A percentile compares a stretch with the other conserved stretches of the same genome.
Conservation (phyloP, 2,888 invertebrate species). For the Athalia rosae region DNA sequence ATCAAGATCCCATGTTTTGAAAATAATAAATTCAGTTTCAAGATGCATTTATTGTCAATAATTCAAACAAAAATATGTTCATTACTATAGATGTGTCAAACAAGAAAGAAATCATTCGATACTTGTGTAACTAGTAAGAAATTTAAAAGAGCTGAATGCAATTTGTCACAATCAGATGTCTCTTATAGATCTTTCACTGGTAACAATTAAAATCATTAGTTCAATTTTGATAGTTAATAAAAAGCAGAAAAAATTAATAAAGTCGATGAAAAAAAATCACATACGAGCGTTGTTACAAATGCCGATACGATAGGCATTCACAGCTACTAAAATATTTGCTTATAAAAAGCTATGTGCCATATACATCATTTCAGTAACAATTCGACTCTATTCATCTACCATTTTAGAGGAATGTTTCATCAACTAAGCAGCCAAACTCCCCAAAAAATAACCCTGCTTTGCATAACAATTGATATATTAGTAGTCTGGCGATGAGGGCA, state of each 20-base stretch:
- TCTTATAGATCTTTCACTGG: too few species aligned
- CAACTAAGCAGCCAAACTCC: neutral
- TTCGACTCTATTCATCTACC: too few species aligned
- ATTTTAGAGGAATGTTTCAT: too few species aligned
- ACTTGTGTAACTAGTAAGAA: slow-evolving; percentile 5
- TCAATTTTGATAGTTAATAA: neutral
- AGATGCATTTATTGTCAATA: slow-evolving; percentile 15
- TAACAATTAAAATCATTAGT: neutral
- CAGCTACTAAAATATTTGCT: neutral
- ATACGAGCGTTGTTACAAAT: slow-evolving; percentile 16
- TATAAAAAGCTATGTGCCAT: neutral
- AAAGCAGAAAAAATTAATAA: neutral
- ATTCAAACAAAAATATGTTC: neutral
- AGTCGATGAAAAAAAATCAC: neutral
- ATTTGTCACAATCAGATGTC: too few species aligned
- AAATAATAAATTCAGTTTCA: slow-evolving; percentile 21
- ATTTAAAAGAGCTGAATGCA: too few species aligned
- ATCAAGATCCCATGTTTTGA: neutral
- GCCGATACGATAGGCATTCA: neutral
- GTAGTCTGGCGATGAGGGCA: neutral
- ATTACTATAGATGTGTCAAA: neutral
- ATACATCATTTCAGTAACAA: neutral
- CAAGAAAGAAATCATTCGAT: neutral
- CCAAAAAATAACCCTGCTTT: neutral
- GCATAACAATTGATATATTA: slow-evolving; percentile 3